Conservation (phyloP, 2,888 invertebrate genomes). For the Clivina fossor region DNA sequence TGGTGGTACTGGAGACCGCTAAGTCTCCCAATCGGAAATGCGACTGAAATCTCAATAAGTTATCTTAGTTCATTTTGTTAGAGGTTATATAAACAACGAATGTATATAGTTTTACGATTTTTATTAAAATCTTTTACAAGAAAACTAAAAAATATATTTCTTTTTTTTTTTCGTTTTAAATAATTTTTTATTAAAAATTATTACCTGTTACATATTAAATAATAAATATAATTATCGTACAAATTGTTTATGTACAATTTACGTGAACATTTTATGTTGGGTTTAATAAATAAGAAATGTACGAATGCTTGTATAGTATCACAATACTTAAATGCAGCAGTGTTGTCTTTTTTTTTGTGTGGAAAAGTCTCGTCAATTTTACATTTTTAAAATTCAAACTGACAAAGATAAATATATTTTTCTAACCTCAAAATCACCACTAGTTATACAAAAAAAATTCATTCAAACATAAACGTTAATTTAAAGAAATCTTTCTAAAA, state of each 20-base stretch:
- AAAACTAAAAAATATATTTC: not conserved
- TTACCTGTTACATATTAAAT: slow-evolving; percentile 40
- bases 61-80: slow-evolving; percentile 75
- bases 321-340: slow-evolving; percentile 26
- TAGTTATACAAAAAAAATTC: too few relatives aligned
- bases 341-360: not conserved
- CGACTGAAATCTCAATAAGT: slow-evolving; percentile 63
- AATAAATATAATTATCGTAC: slow-evolving; percentile 32
- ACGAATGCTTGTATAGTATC: slow-evolving; percentile 31
- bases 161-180: slow-evolving; percentile 5
- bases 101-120: not conserved
- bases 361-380: not conserved
- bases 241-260: slow-evolving; percentile 17
- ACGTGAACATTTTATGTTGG: slow-evolving; percentile 7
- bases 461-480: too few relatives aligned
- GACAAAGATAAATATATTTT: too few relatives aligned
- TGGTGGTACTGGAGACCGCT: slow-evolving; percentile 82
- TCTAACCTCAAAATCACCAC: too few relatives aligned
- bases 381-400: not conserved
- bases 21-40: slow-evolving; percentile 62
- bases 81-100: too few relatives aligned
- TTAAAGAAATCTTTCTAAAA: too few relatives aligned
- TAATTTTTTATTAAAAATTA: slow-evolving; percentile 22
- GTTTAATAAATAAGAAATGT: slow-evolving; percentile 20
- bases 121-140: slow-evolving; percentile 8